These are phyloP conservation scores for Epicauta chinensis DNA, from an alignment of 1,140 invertebrate species.

Conservation along the genomic window DNA sequence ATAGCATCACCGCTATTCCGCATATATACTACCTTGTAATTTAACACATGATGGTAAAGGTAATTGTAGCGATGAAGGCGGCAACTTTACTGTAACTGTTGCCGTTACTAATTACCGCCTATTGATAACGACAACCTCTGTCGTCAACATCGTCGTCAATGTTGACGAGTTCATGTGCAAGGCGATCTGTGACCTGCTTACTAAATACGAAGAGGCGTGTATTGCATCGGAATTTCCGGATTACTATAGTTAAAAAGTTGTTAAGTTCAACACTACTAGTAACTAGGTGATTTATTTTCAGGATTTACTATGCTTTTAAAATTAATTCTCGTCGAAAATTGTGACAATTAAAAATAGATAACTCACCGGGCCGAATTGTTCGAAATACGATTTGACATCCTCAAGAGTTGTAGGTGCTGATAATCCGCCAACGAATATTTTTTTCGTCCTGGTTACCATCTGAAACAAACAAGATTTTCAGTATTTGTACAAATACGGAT, in stretches of 20 bases:
- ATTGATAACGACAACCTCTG: constrained; percentile 5
- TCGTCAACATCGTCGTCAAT: not conserved
- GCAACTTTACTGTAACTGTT: not conserved
- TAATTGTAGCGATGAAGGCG: too few species aligned
- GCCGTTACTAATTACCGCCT: constrained; percentile 7
- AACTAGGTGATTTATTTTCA: too few species aligned
- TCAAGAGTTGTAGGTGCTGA: constrained; percentile 98
- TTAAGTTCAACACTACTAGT: too few species aligned
- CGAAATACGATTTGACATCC: constrained; percentile 99
- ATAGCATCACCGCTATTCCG: not conserved
- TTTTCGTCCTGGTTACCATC: constrained; percentile 99
- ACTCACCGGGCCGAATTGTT: constrained; percentile 99
- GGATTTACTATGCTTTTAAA: too few species aligned
- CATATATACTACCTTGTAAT: constrained; percentile 8
- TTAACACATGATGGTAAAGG: not conserved
- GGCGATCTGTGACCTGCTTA: constrained; percentile 11
- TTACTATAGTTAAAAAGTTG: too few species aligned
- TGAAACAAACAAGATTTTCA: constrained; percentile 52
- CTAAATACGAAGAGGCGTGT: constrained; percentile 11
- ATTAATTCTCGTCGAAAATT: too few species aligned
- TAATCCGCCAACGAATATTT: constrained; percentile 99
- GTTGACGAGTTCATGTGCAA: constrained; percentile 9
- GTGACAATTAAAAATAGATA: constrained; percentile 4
- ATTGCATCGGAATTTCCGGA: constrained; percentile 13
- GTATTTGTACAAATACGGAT: too few species aligned